Percentiles rank a stretch among this genome's conserved stretches.
Conservation (phyloP, 1,140 invertebrate genomes). For the Drosophila nebulosa region DNA sequence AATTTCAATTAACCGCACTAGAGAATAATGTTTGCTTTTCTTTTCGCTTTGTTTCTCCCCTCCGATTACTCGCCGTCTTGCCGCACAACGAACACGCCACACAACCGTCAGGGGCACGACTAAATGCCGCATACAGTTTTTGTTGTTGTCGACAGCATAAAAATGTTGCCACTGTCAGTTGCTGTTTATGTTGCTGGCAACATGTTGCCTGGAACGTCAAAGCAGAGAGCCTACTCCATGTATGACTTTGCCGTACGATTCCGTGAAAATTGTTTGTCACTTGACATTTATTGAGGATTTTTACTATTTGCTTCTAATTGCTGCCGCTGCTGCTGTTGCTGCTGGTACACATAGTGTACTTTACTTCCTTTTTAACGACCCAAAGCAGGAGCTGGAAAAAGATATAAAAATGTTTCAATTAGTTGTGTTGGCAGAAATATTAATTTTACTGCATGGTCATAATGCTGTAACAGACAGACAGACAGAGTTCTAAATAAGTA, state of each 20-base stretch:
- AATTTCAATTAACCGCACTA: conserved; percentile 23
- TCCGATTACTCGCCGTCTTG: conserved; percentile 5
- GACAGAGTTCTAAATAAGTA: conserved; percentile 59
- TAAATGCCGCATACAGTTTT: conserved; percentile 53
- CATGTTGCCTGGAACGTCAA: conserved; percentile 50
- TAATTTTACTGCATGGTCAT: conserved; percentile 53
- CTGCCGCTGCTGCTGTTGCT: conserved; percentile 58
- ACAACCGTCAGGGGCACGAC: conserved; percentile 54
- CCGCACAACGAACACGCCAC: conserved; percentile 40
- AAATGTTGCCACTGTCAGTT: conserved; percentile 34
- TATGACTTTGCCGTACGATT: conserved; percentile 19
- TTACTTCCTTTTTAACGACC: conserved; percentile 8
- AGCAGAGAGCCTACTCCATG: neutral
- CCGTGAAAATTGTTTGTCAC: conserved; percentile 56
- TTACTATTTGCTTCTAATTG: conserved; percentile 63
- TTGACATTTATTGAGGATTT: conserved; percentile 66
- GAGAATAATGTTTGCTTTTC: neutral
- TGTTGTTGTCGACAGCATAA: conserved; percentile 32
- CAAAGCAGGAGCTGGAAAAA: conserved; percentile 27
- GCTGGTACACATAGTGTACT: conserved; percentile 38
- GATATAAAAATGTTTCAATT: conserved; percentile 55
- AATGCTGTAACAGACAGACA: conserved; percentile 34
- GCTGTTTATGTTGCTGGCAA: conserved; percentile 50
- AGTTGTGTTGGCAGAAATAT: conserved; percentile 54
- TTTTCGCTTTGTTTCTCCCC: neutral